Base-by-base conservation (phyloP, 2,888 invertebrate species). In the Epirrita christyi region DNA sequence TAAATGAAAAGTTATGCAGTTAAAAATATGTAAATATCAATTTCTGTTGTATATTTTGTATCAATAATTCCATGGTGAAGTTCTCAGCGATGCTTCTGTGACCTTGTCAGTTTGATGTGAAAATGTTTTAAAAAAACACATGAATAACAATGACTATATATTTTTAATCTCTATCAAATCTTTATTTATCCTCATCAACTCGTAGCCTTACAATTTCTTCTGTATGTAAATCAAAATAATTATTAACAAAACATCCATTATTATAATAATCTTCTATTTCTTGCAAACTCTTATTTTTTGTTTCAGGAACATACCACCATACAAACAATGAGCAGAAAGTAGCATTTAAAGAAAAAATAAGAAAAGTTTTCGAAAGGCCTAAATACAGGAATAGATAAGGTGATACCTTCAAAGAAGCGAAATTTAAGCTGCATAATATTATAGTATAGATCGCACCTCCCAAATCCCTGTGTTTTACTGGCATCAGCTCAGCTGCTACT, bases 381-480 rank as follows among this genome's bases (percentile, higher is more conserved):
- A 58, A 14, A 7, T 61, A 44, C 7, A 59, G 0, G 11, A 64
- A 59, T 13, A 64, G 41, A 37, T 64, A 64, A 4, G 64, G 61
- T 4, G 54, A 61, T 10, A 59, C n/a, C 45, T 61, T 64, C 9
- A 64, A 37, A 8, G 55, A 49, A 13, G 40, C 38, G 5, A 48
- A 21, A 49, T 56, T 54, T 0, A 59, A 34, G 5, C 54, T 0
- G 14, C 59, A 59, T 0, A 48, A 29, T 3, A 48, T 34, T 5
- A 59, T 41, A 15, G 59, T 47, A 9, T 32, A 54, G 1, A 61
- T n/a, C 9, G 58, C 51, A 2, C 61, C 64, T 0, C 64, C 64
- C 27, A 61, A 21, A 1, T 56, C 61, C 48, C 61, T 53, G 13
- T 61, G 59, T 13, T 61, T 64, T 2, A 64, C 56, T n/a, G 64